Evolutionary conservation across 1,140 invertebrate genomes (phyloP).

Genomic region (Camponotus pennsylvanicus): DNA sequence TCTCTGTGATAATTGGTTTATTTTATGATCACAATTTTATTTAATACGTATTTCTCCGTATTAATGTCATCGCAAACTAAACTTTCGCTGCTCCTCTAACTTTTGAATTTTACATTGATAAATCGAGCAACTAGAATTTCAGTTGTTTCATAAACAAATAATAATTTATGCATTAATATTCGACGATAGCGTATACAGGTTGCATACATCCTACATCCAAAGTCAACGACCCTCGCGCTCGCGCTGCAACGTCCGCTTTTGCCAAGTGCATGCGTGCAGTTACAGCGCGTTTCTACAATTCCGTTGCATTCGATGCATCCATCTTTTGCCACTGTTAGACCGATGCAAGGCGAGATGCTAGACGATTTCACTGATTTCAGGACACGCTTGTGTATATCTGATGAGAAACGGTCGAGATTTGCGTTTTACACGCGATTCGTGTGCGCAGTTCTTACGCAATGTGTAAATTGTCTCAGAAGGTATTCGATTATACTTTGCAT

Average conservation of each 20-base stretch:
- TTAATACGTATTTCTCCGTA: not conserved
- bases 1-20: not conserved
- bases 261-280: constrained; percentile 25
- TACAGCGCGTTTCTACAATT: constrained; percentile 45
- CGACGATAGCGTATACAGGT: not conserved
- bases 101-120: not conserved
- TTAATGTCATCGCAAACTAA: too few relatives aligned
- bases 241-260: constrained; percentile 43
- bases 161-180: not conserved
- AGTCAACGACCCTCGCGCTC: constrained; percentile 22
- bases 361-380: constrained; percentile 46
- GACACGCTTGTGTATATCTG: not conserved
- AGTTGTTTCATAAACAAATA: not conserved
- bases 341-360: constrained; percentile 21
- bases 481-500: not conserved
- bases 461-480: not conserved
- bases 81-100: not conserved
- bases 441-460: constrained; percentile 2
- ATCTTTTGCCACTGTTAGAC: not conserved
- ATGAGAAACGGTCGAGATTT: constrained; percentile 31
- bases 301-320: constrained; percentile 31
- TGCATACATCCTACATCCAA: not conserved
- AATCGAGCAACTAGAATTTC: not conserved
- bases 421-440: constrained; percentile 34
- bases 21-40: too few relatives aligned